A percentile compares a stretch with the other conserved stretches of the same genome.
Evolutionary conservation across 23 tunicate species (phyloP).

Genomic region (Diplosoma virens): DNA sequence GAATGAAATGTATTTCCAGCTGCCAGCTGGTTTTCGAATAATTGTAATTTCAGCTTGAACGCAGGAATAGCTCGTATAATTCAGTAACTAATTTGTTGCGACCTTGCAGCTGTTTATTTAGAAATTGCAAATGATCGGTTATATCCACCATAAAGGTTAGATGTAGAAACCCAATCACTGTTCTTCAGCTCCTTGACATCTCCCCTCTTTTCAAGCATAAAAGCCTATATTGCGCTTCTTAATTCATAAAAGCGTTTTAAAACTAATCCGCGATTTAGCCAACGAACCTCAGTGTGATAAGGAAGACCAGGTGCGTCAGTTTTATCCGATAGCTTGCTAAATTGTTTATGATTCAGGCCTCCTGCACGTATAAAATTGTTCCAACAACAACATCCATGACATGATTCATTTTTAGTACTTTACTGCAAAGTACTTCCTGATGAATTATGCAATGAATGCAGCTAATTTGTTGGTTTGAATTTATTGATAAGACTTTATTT

Average conservation of each 20-base stretch:
- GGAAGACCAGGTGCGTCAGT: not conserved
- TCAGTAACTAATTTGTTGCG: not conserved
- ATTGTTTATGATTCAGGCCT: slow-evolving; percentile 24
- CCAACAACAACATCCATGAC: slow-evolving; percentile 21
- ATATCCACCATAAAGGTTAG: not conserved
- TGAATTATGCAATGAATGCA: slow-evolving; percentile 8
- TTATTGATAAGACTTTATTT: not conserved
- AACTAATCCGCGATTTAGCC: slow-evolving; percentile 7
- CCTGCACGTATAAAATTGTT: slow-evolving; percentile 14
- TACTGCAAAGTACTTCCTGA: too few species aligned
- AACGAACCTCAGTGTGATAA: slow-evolving; percentile 13
- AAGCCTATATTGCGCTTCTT: not conserved
- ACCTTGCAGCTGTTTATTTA: slow-evolving; percentile 1
- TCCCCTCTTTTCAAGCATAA: not conserved
- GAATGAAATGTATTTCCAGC: not conserved
- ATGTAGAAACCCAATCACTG: not conserved
- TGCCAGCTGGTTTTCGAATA: not conserved
- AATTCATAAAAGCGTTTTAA: slow-evolving; percentile 7
- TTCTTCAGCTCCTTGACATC: slow-evolving; percentile 12
- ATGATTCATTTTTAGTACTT: slow-evolving; percentile 11
- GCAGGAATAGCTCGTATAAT: slow-evolving; percentile 2
- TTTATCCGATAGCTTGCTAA: slow-evolving; percentile 8
- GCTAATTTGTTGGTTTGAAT: slow-evolving; percentile 8
- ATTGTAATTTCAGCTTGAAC: not conserved
- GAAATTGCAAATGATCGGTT: not conserved